Percentiles rank a stretch among this genome's conserved stretches.
These are phyloP conservation scores for Doryteuthis pealeii DNA, from an alignment of 1,140 invertebrate genomes.

Conservation along the genomic window DNA sequence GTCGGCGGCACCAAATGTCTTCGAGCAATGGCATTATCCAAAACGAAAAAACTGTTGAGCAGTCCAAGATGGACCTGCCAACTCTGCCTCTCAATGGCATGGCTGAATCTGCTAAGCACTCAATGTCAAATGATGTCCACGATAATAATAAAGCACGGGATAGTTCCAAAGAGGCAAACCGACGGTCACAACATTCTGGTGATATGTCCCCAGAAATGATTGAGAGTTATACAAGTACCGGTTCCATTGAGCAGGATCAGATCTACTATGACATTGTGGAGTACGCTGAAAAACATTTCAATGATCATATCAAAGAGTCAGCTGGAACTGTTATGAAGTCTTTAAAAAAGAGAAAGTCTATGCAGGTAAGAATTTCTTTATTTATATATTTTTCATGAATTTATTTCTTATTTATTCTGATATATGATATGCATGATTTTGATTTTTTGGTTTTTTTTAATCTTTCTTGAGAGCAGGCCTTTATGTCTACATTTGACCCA, in stretches of 20 bases:
- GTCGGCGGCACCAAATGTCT: slow-evolving; percentile 21
- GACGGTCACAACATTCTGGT: neutral
- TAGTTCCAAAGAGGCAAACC: neutral
- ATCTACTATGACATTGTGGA: slow-evolving; percentile 81
- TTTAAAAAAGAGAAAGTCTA: slow-evolving; percentile 63
- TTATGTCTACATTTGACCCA: no score
- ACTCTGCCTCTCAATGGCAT: neutral
- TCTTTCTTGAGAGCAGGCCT: no score
- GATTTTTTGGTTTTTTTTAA: no score
- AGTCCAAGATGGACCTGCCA: neutral
- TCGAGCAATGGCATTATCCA: neutral
- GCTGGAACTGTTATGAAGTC: slow-evolving; percentile 83
- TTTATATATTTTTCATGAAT: no score
- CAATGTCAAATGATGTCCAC: neutral
- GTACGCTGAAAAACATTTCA: slow-evolving; percentile 92
- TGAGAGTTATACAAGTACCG: neutral
- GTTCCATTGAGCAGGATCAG: slow-evolving; percentile 24
- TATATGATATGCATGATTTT: no score
- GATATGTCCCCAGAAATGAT: slow-evolving; percentile 8
- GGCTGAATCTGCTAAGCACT: neutral
- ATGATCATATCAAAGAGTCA: slow-evolving; percentile 80
- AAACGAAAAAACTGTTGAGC: neutral
- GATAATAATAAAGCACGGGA: neutral
- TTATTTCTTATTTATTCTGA: no score
- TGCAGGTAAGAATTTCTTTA: slow-evolving; percentile 37